Conservation (phyloP, 2,797 vertebrate genomes). For the Pangasius mekongensis region DNA sequence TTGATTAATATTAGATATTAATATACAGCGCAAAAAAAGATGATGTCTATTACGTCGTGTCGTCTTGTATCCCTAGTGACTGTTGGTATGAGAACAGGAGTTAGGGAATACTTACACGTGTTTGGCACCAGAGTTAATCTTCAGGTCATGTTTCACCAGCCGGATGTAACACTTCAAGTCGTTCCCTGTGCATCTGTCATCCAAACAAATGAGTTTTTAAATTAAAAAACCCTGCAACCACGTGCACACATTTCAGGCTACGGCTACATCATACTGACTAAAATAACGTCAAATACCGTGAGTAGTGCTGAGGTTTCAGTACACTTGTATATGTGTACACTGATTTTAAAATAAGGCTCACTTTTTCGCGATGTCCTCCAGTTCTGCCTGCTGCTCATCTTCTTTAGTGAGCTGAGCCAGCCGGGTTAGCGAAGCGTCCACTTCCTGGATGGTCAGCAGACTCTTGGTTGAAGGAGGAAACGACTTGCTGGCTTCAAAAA, state of each 20-base stretch:
- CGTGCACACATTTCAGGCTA: no score
- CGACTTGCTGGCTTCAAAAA: conserved; percentile 90
- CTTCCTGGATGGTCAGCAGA: conserved; percentile 92
- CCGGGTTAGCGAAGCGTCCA: conserved; percentile 85
- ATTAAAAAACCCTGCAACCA: no score
- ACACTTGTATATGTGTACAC: no score
- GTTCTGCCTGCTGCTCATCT: conserved; percentile 92
- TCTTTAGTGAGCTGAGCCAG: conserved; percentile 93
- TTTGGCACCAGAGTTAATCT: conserved; percentile 97
- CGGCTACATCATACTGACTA: neutral
- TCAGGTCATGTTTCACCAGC: conserved; percentile 95
- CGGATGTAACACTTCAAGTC: conserved; percentile 96
- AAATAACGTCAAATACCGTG: neutral
- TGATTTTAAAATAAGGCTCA: conserved; percentile 55
- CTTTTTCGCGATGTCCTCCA: conserved; percentile 87
- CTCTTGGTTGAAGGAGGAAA: conserved; percentile 92
- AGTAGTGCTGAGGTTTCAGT: neutral
- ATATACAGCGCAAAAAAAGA: neutral
- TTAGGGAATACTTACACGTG: conserved; percentile 85
- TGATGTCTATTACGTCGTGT: neutral
- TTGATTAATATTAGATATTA: neutral
- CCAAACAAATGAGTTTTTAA: neutral
- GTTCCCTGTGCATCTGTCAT: conserved; percentile 88
- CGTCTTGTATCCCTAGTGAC: neutral
- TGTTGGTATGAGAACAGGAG: neutral